These are phyloP conservation scores for Himalopsyche tibetana DNA, from an alignment of 2,888 invertebrate species.

Conservation along the genomic window DNA sequence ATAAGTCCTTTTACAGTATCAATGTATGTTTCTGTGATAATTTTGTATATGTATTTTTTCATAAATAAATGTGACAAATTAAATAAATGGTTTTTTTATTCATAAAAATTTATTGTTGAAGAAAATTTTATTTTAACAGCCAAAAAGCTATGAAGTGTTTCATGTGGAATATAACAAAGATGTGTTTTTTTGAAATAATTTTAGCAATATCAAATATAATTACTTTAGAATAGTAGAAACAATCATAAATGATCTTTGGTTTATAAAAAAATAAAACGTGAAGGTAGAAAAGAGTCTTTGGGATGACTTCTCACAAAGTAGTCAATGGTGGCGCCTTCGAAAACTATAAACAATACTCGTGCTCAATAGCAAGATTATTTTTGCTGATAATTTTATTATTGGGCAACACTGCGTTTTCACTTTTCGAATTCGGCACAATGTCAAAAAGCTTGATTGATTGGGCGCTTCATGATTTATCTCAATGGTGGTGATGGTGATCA, in stretches of 20 bases:
- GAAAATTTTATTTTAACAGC: conserved; percentile 19
- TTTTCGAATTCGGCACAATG: conserved; percentile 8
- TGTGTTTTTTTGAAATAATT: neutral
- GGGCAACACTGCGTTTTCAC: neutral
- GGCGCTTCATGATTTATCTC: conserved; percentile 7
- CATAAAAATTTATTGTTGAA: neutral
- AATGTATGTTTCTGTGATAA: conserved; percentile 43
- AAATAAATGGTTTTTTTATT: neutral
- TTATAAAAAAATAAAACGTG: conserved; percentile 6
- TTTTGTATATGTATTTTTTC: conserved; percentile 29
- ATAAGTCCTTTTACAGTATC: neutral
- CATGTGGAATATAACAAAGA: neutral
- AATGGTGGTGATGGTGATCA: conserved; percentile 71
- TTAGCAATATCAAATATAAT: neutral
- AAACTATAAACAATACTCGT: neutral
- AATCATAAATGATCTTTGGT: conserved; percentile 7
- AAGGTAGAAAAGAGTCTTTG: conserved; percentile 21
- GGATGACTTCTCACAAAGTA: conserved; percentile 6
- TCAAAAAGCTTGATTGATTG: conserved; percentile 1
- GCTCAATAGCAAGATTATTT: neutral
- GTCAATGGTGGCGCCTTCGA: neutral
- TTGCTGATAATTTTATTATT: conserved; percentile 13
- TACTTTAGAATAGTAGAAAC: neutral
- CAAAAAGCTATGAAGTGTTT: neutral
- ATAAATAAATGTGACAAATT: conserved; percentile 36